Evolutionary conservation across 2,888 invertebrate species (phyloP).

Genomic region (Spilosoma lubricipeda): DNA sequence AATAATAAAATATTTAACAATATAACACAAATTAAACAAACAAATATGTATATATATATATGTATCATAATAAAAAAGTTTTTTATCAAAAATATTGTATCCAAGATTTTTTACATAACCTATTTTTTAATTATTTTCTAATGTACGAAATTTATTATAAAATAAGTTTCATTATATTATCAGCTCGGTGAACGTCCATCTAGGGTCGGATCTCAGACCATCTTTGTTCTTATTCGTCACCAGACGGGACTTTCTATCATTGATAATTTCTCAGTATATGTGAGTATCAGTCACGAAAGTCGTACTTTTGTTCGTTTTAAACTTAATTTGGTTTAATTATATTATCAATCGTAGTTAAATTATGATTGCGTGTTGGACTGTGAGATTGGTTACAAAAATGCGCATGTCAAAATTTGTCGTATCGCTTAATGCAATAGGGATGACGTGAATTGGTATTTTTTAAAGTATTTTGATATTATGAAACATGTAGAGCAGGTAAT

Average conservation of each 20-base stretch:
- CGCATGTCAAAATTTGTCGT: constrained; percentile 56
- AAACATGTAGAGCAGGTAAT: no score
- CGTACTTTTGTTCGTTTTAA: constrained; percentile 16
- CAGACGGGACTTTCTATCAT: background rate
- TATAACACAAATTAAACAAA: no score
- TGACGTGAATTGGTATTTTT: constrained; percentile 37
- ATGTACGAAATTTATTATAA: no score
- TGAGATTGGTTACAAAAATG: constrained; percentile 65
- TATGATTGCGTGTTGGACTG: constrained; percentile 61
- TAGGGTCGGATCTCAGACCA: no score
- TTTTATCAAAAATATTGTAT: no score
- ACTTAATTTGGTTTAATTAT: constrained; percentile 38
- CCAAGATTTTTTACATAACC: no score
- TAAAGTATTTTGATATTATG: background rate
- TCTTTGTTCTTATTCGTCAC: background rate
- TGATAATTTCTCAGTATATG: background rate
- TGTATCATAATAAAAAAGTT: no score
- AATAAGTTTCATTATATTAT: no score
- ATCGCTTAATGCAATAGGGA: constrained; percentile 51
- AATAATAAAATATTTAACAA: no score
- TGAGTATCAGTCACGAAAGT: background rate
- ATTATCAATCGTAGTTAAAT: constrained; percentile 45
- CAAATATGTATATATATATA: no score
- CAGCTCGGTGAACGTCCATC: no score
- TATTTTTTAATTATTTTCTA: no score